Percentiles rank a stretch among this genome's conserved stretches.
Conservation (phyloP, 1,140 invertebrate genomes). For the Reticulitermes speratus region DNA sequence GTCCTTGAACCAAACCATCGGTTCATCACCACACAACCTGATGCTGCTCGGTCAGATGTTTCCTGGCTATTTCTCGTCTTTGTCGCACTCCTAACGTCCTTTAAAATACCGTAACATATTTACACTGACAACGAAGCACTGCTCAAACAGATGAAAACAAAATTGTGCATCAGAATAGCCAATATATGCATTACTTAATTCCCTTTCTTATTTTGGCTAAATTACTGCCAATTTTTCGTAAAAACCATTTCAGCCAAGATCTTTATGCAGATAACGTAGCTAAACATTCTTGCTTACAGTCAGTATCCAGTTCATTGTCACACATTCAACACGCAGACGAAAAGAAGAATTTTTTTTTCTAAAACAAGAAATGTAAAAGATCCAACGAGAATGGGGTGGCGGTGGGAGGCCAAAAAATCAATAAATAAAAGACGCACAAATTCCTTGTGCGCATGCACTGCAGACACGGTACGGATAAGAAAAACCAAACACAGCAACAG, state of each 20-base stretch:
- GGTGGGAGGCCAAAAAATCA: not conserved
- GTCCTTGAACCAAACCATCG: not conserved
- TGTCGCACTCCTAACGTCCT: not conserved
- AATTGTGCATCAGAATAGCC: not conserved
- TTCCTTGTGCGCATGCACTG: not conserved
- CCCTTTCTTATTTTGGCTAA: not conserved
- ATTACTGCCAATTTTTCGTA: not conserved
- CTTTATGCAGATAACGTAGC: not conserved
- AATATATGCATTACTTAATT: not conserved
- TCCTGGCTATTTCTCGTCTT: not conserved
- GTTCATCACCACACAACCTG: conserved; percentile 14
- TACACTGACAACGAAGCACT: not conserved
- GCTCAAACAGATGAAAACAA: not conserved
- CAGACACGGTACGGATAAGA: not conserved
- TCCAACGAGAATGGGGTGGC: not conserved
- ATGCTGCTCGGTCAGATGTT: not conserved
- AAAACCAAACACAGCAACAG: not conserved
- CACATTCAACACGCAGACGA: not conserved
- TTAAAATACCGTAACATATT: not conserved
- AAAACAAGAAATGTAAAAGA: not conserved
- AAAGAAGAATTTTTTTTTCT: not conserved
- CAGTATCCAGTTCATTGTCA: not conserved
- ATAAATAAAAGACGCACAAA: not conserved
- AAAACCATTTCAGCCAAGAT: not conserved
- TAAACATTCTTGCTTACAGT: not conserved